Conservation (phyloP, 2,888 invertebrate genomes). For the Drosophila imparisetae region DNA sequence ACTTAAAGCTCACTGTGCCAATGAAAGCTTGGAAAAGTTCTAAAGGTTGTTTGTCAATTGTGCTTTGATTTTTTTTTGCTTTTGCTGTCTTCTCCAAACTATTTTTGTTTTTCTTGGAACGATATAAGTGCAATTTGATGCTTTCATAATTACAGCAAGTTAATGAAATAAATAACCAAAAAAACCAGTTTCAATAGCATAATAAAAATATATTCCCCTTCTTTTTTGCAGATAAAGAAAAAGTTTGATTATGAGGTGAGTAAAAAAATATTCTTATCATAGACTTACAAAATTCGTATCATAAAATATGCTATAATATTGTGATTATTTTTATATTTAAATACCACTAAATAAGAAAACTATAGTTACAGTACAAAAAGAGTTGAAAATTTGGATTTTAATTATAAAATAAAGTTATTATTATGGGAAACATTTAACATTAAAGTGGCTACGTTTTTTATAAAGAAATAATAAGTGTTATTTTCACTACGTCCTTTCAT, state of each 20-base stretch:
- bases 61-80: neutral
- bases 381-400: neutral
- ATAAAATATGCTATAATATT: neutral
- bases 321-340: neutral
- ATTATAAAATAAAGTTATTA: neutral
- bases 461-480: neutral
- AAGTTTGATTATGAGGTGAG: neutral
- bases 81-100: neutral
- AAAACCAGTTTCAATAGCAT: neutral
- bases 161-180: neutral
- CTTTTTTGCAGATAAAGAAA: neutral
- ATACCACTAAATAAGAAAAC: too few relatives aligned
- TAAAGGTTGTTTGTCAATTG: neutral
- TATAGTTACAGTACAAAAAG: neutral
- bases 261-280: fast-evolving
- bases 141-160: neutral
- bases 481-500: neutral
- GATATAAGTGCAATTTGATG: neutral
- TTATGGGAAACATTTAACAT: neutral
- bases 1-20: neutral
- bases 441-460: neutral
- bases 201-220: neutral
- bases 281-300: neutral
- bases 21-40: constrained; percentile 13
- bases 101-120: neutral